Base-by-base conservation (phyloP, 2,113 vertebrate genomes). In the Salvelinus sp. region DNA sequence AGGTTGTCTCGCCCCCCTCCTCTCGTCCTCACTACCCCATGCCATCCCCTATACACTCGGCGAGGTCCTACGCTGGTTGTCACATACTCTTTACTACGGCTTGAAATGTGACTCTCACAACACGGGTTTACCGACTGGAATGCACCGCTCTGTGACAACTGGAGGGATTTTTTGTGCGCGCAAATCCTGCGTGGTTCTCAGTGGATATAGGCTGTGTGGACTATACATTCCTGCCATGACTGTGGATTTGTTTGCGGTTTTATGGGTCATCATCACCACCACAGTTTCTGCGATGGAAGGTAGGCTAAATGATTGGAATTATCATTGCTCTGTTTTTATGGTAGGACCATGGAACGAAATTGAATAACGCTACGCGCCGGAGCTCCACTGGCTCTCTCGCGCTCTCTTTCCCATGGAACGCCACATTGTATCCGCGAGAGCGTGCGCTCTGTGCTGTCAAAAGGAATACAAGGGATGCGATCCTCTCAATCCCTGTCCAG, bases 21-120 rank as follows among this genome's bases (percentile, higher is more conserved):
- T 67, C 71, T 78, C 64, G 60, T 16, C 30, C 67, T 65, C 33
- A 16, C 69, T 12, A 67, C 33, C 83, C 75, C 76, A 79, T 69
- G 76, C 22, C 77, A 70, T 69, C 72, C 82, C 74, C 85, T 70
- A 58, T 70, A 58, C 82, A 78, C 86, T 81, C 85, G 70, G 72
- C 78, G 71, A 80, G 82, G 80, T 60, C 82, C 79, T 66, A 68
- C 76, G 71, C 84, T 79, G 89, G 81, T 87, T 90, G 90, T 88
- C 91, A 90, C 89, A 87, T 90, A 90, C 90, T 91, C 87, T 90
- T 93, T 92, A 92, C 92, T 91, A 90, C 89, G 87, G 88, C 82
- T 90, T 91, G 93, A 91, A 87, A 94, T 94, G 93, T 93, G 92
- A 93, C 88, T 91, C 88, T 90, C 87, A 83, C 87, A 88, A 79